phyloP scores from a whole-genome alignment of 37 sponge, comb jelly and placozoan species.

The Axinella damicornis region DNA sequence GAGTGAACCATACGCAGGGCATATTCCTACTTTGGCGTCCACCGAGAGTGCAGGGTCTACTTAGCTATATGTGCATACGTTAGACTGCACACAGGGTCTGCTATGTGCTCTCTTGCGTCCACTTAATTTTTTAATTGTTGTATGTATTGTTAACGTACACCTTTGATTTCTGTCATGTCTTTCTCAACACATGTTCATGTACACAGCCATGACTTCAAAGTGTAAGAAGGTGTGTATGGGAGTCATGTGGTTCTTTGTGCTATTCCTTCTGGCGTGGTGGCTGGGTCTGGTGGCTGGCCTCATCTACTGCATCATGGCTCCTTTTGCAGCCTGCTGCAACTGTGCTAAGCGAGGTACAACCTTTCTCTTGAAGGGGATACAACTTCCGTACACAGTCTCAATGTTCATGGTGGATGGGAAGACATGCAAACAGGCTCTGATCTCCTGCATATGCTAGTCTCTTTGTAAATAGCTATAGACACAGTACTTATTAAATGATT shows the following conservation, averaged over 20 bases:
- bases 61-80: too few species aligned
- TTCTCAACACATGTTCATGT: too few species aligned
- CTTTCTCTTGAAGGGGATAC: conserved; percentile 61
- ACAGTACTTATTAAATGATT: too few species aligned
- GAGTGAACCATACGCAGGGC: too few species aligned
- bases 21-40: too few species aligned
- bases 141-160: too few species aligned
- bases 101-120: too few species aligned
- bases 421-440: conserved; percentile 9
- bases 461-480: too few species aligned
- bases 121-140: too few species aligned
- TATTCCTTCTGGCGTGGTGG: conserved; percentile 68
- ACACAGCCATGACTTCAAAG: neutral
- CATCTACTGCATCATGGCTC: conserved; percentile 60
- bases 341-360: conserved; percentile 27
- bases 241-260: conserved; percentile 73
- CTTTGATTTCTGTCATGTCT: too few species aligned
- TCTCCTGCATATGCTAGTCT: neutral
- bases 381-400: conserved; percentile 42
- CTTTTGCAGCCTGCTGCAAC: conserved; percentile 73
- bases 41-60: too few species aligned
- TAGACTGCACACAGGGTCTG: too few species aligned
- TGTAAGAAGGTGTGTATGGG: conserved; percentile 17
- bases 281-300: conserved; percentile 46
- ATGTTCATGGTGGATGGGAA: conserved; percentile 56